Conservation (phyloP, 1,140 invertebrate genomes). For the Macrosteles quadrilineatus region DNA sequence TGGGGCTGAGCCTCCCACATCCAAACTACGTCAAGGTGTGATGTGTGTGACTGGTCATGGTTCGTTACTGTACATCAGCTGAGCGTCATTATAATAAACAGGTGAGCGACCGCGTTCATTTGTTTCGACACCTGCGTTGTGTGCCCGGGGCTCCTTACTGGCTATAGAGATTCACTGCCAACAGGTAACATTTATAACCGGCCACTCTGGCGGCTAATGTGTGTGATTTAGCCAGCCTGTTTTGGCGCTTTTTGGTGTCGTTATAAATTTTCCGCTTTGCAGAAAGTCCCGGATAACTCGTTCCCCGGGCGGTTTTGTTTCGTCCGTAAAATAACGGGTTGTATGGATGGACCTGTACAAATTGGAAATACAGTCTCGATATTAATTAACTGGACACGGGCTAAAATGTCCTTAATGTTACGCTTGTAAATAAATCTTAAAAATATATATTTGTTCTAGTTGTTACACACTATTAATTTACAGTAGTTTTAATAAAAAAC, state of each 20-base stretch:
- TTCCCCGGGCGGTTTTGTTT: background rate
- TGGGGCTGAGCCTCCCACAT: no score
- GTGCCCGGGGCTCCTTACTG: background rate
- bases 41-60: background rate
- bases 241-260: conserved; percentile 7
- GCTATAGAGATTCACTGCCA: conserved; percentile 4
- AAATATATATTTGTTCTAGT: no score
- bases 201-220: background rate
- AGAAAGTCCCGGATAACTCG: background rate
- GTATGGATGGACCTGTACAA: no score
- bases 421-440: no score
- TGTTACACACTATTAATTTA: no score
- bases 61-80: background rate
- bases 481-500: no score
- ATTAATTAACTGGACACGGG: no score
- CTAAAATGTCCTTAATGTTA: no score
- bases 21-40: background rate
- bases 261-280: conserved; percentile 16
- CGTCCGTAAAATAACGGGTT: background rate
- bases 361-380: no score
- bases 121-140: conserved; percentile 2
- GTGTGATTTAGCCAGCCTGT: background rate
- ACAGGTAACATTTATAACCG: background rate
- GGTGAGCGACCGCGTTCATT: conserved; percentile 6
- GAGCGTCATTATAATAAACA: conserved; percentile 6